Base-by-base conservation (phyloP, 1,140 invertebrate species). In the Heliconius himera region DNA sequence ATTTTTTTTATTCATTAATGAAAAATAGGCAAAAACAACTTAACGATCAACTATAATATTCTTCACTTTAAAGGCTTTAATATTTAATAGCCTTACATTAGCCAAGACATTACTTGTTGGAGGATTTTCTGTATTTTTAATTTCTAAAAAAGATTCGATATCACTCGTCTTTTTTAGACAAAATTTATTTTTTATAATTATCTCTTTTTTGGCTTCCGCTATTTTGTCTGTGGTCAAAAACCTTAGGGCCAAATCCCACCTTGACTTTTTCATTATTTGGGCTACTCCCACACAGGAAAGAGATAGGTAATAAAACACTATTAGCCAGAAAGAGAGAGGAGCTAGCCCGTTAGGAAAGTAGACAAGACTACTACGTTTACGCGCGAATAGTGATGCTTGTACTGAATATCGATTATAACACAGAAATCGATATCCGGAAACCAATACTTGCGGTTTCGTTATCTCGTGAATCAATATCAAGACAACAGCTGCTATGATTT, bases 281-380 rank as follows among this genome's bases (percentile, higher is more conserved):
- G 77, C 83, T 88, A 87, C 88, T 82, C 87, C 89, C 82, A 89
- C 87, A 84, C 77, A 82, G 82, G 60, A 87, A 33, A 77, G 54
- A 54, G 88, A 89, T 54, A 78, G 74, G 11, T 74, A 75, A 82
- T 80, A 41, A 33, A 76, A 78, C 22, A 66, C 22, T 66, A 66
- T 66, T 46, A 36, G 82, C 76, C 46, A n/a, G 77, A 88, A 75
- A 81, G 84, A 84, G 89, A 88, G 1, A 78, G 74, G 51, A 82
- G 72, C 82, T 71, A 77, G 81, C 83, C 89, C 89, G 90, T 91
- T 91, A 91, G 84, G 86, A 90, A 90, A 90, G 88, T 87, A 86
- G 85, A 86, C 79, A 81, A 81, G 84, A 91, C 90, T 91, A 91
- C 90, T 78, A 86, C 85, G 82, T 84, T 91, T 91, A 90, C 90